Evolutionary conservation across 2,797 vertebrate genomes (phyloP), one percentile per base, ranked within the genome.

Genomic region (Heterohyrax brucei): DNA sequence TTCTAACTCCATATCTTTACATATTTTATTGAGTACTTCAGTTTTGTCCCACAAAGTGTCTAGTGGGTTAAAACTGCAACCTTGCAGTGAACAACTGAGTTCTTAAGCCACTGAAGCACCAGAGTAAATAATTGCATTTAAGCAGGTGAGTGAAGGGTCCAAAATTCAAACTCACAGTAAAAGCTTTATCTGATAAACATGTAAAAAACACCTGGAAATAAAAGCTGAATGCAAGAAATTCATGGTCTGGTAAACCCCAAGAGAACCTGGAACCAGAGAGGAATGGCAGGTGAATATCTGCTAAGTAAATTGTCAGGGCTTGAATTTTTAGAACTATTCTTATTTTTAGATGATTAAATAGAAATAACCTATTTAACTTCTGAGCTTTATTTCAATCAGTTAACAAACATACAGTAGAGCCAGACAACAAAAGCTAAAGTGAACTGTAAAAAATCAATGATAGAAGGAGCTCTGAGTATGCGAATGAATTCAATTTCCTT

Each of bases 391-490:
- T 95, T 78, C 64, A 94, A 50, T 76, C 48, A 21, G 3, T 28
- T 84, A 83, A n/a, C 4, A 70, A 66, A 44, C 64, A 85, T 46
- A 14, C 12, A 84, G 46, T 44, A 59, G 3, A 92, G 28, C 6
- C 18, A 77, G 26, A 13, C 13, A 83, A 61, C 89, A 95, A 44
- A 94, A 93, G 73, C 83, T 30, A 62, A 93, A 91, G 83, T 66
- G 39, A 85, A 80, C n/a, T 83, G 22, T 30, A 56, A 87, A 64
- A 76, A 62, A 48, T 5, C 24, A 64, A 3, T 61, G 30, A 73
- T 24, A n/a, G 53, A 92, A 84, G 87, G 80, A 76, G 50, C 26
- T n/a, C 4, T 75, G 50, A 85, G 59, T 24, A 26, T 72, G 61
- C n/a, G 48, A 88, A 59, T 30, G 26, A 44, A 88, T 8, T 39